phyloP scores from a whole-genome alignment of 2,797 vertebrate species.

The Rhincodon typus region DNA sequence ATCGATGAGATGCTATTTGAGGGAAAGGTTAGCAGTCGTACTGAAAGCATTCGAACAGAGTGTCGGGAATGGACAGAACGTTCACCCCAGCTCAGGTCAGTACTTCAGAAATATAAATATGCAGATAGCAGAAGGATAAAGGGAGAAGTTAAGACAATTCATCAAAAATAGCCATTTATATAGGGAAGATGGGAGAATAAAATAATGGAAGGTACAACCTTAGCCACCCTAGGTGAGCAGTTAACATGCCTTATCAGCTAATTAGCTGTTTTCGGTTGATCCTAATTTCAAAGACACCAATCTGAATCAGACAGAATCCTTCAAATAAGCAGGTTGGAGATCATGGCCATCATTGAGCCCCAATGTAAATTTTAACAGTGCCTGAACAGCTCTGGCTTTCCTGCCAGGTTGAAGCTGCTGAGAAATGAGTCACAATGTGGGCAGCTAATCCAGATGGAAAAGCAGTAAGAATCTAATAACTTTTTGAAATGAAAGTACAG shows the following conservation, averaged over 20 bases:
- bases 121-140: no score
- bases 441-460: not conserved
- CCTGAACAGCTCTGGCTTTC: not conserved
- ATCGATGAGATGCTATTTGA: slow-evolving; percentile 76
- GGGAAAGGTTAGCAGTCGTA: slow-evolving; percentile 60
- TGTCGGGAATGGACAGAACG: slow-evolving; percentile 65
- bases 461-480: no score
- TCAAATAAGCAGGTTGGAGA: not conserved
- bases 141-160: no score
- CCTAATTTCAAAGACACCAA: not conserved
- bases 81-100: slow-evolving; percentile 70
- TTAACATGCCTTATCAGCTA: not conserved
- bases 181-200: not conserved
- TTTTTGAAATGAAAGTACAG: no score
- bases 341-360: not conserved
- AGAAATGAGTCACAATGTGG: not conserved
- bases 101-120: not conserved
- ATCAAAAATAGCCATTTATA: not conserved
- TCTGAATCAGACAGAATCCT: not conserved
- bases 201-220: not conserved
- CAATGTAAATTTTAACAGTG: not conserved
- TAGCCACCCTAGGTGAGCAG: not conserved
- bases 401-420: not conserved
- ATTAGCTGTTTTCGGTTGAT: not conserved
- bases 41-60: slow-evolving; percentile 59